Evolutionary conservation across 1,140 invertebrate species (phyloP).

Genomic region (Drosophila murphyi): DNA sequence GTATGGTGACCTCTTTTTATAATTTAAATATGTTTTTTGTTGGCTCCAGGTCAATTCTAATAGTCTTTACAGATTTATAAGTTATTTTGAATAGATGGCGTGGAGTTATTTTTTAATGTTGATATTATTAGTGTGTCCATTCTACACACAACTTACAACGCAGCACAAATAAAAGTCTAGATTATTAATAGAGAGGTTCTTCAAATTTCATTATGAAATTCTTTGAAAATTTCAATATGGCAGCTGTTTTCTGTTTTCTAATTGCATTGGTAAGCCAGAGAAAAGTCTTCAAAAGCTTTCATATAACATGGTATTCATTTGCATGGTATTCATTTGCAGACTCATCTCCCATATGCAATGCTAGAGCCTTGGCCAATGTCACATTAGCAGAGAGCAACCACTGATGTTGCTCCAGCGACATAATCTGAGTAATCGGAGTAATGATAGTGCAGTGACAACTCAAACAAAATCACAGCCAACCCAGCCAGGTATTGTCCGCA

Average conservation of each 20-base stretch:
- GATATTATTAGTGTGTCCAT: no score
- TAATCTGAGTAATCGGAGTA: not conserved
- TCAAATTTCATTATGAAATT: conserved; percentile 7
- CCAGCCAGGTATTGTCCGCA: not conserved
- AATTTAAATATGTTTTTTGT: no score
- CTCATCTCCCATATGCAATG: not conserved
- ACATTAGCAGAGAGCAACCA: not conserved
- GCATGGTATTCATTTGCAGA: not conserved
- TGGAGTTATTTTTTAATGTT: no score
- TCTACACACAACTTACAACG: no score
- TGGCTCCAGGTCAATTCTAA: no score
- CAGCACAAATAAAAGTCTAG: no score
- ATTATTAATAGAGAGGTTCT: not conserved
- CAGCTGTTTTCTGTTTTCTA: not conserved
- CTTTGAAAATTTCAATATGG: not conserved
- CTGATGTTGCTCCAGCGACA: not conserved
- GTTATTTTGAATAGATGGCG: no score
- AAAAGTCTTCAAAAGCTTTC: not conserved
- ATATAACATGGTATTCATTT: not conserved
- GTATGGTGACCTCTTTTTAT: no score
- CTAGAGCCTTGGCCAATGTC: not conserved
- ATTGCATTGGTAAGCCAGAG: conserved; percentile 8
- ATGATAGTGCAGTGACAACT: not conserved
- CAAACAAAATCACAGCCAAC: not conserved
- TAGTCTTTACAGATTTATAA: no score